Percentiles rank a stretch among this genome's conserved stretches.
Conservation (phyloP, 2,888 invertebrate species). For the Thymelicus lineola region DNA sequence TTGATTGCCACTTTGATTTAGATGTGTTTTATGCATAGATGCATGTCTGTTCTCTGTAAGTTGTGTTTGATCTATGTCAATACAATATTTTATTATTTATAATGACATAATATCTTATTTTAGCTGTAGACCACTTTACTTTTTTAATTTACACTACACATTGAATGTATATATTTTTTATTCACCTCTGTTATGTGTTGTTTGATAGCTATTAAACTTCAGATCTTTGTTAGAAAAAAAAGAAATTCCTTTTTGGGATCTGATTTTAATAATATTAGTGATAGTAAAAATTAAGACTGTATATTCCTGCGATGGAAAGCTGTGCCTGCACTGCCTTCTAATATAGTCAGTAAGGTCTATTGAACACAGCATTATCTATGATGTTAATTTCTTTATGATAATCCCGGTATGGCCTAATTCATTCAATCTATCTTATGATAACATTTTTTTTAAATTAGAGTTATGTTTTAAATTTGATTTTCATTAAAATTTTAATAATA, state of each 20-base stretch:
- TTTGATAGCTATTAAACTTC: conserved; percentile 15
- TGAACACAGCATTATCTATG: conserved; percentile 15
- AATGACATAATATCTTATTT: neutral
- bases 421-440: neutral
- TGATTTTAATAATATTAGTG: conserved; percentile 9
- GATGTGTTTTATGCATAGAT: neutral
- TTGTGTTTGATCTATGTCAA: neutral
- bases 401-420: neutral
- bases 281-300: conserved; percentile 30
- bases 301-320: conserved; percentile 13
- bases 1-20: neutral
- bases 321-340: conserved; percentile 25
- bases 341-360: conserved; percentile 12
- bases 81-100: neutral
- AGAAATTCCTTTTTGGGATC: conserved; percentile 3
- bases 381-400: conserved; percentile 1
- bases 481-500: too few species aligned
- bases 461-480: neutral
- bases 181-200: neutral
- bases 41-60: neutral
- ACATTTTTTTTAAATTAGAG: too few species aligned
- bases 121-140: neutral
- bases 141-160: neutral
- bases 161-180: neutral
- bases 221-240: neutral